These are phyloP conservation scores for Odontomachus brunneus DNA, from an alignment of 1,140 invertebrate species.

Conservation along the genomic window DNA sequence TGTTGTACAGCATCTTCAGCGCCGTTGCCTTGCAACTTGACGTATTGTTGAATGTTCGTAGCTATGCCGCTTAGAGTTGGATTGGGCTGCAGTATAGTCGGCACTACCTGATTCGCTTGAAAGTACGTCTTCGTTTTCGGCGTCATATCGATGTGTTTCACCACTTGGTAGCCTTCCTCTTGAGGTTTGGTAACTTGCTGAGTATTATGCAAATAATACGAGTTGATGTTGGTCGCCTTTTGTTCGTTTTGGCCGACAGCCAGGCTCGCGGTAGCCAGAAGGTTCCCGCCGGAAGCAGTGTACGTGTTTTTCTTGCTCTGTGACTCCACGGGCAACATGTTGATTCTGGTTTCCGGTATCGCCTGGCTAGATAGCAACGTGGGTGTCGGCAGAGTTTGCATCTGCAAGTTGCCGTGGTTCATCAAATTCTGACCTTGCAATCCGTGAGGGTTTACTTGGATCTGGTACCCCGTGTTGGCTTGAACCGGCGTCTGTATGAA, in stretches of 20 bases:
- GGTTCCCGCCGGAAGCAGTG: conserved; percentile 59
- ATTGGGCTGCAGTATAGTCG: conserved; percentile 74
- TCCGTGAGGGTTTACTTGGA: conserved; percentile 75
- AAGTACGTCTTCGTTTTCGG: conserved; percentile 74
- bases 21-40: conserved; percentile 73
- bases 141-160: conserved; percentile 42
- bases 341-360: conserved; percentile 42
- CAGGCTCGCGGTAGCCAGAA: conserved; percentile 74
- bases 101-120: conserved; percentile 77
- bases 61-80: conserved; percentile 62
- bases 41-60: conserved; percentile 63
- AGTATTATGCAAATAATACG: conserved; percentile 59
- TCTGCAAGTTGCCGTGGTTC: conserved; percentile 46
- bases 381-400: conserved; percentile 54
- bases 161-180: conserved; percentile 67
- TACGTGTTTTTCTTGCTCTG: conserved; percentile 63
- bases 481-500: conserved; percentile 71
- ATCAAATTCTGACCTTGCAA: conserved; percentile 74
- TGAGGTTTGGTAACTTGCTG: conserved; percentile 44
- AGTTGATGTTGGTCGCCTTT: conserved; percentile 43
- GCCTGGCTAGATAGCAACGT: conserved; percentile 49
- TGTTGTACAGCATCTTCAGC: conserved; percentile 78
- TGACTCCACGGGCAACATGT: conserved; percentile 26
- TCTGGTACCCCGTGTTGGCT: conserved; percentile 62
- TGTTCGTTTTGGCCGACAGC: conserved; percentile 69